Evolutionary conservation across 64 coral and sea anemone genomes (phyloP), one percentile per base, ranked within the genome.

Genomic region (Stichodactyla helianthus): DNA sequence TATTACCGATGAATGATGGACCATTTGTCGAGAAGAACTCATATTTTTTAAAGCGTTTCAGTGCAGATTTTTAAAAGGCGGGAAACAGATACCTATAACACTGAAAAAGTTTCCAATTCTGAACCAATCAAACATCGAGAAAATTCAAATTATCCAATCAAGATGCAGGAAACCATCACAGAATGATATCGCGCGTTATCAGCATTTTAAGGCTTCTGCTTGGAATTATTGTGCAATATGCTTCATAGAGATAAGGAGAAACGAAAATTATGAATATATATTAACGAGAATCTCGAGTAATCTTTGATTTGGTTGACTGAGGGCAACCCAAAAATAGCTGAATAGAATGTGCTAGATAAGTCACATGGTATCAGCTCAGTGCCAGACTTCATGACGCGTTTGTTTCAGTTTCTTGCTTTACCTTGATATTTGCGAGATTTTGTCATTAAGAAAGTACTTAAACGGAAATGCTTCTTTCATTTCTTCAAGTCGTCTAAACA

Each of bases 401-500:
- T 31, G 68, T 74, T 74, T 74, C 68, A 31, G 22, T 74, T 31
- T n/a, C 23, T 74, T 74, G 23, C 25, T 11, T 74, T 23, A 11
- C 10, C 5, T 74, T 8, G 68, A 27, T 7, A 74, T 74, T 10
- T 23, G 25, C 31, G 68, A 74, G 22, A 74, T 74, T 74, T 74
- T 74, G 68, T n/a, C 68, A 28, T 13, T 71, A 74, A 74, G 22
- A 74, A n/a, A n/a, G 10, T 13, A 74, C 62, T 74, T 74, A 31
- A 74, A 74, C 68, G 68, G 68, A 74, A 74, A 74, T 74, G 68
- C 68, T 74, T 27, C 68, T 74, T 74, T 74, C 68, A 27, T 74
- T 74, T 74, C 12, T 11, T 74, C 27, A 10, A 74, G 25, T 10
- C 7, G 68, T 74, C 68, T 27, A 23, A 2, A 27, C 68, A 28